Base-by-base conservation (phyloP, 1,140 invertebrate genomes). In the Tenebrio molitor region DNA sequence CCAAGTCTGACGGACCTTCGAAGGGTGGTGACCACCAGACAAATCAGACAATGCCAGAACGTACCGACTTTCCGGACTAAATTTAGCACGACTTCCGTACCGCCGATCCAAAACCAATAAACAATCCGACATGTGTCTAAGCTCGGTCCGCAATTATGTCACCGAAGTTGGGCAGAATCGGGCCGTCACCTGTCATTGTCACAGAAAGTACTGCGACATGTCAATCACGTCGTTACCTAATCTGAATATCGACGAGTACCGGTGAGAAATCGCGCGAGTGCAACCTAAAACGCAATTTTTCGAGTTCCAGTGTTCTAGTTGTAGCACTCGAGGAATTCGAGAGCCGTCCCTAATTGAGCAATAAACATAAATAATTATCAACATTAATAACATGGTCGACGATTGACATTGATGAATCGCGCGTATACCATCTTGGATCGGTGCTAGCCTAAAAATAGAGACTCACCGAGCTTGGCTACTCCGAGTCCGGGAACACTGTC, bases 331-430 rank as follows among this genome's bases (percentile, higher is more conserved):
- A 58, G 15, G 50, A 29, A 58, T 58, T 58, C 23, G 23, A 58
- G 50, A 58, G 23, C 21, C 21, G 23, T 58, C 50, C 50, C 50
- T 58, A 58, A 58, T 58, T 58, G 50, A 58, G 50, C 50, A 58
- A 58, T 58, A 58, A 58, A 58, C 50, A 58, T 58, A 58, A 58
- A 58, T 58, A 58, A 58, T 58, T 58, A 58, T 58, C 50, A 58
- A 58, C 50, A 58, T 58, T 58, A 58, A 58, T 58, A 58, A 58
- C 50, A 58, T 25, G 50, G 19, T 58, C 50, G 50, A 25, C 50
- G 50, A 58, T 58, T 58, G 50, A 58, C 50, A 58, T 58, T 58
- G 50, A 58, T 58, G 50, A 29, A 58, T 58, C 50, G 50, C 12
- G 25, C n/a, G 19, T 29, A 29, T 29, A 29, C 50, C 50, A 58